phyloP scores from a whole-genome alignment of 2,888 invertebrate genomes.

The Ephialtes manifestator region DNA sequence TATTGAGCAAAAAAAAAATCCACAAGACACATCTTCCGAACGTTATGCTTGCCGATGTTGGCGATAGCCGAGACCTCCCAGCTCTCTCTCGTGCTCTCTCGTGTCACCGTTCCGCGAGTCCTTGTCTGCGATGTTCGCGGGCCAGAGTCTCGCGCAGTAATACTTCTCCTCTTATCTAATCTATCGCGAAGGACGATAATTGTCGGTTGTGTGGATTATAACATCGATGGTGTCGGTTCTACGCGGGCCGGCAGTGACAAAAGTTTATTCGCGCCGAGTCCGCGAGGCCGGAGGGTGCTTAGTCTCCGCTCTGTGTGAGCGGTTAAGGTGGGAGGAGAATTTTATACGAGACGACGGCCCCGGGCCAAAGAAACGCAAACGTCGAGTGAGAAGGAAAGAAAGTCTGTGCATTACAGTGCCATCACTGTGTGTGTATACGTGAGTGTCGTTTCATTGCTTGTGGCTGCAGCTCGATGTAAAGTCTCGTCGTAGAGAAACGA shows the following conservation, averaged over 20 bases:
- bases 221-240: constrained; percentile 3
- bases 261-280: constrained; percentile 33
- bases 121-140: constrained; percentile 65
- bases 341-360: constrained; percentile 49
- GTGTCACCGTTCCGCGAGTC: constrained; percentile 66
- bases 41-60: constrained; percentile 8
- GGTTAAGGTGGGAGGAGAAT: constrained; percentile 17
- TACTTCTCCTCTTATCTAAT: constrained; percentile 65
- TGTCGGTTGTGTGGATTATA: constrained; percentile 1
- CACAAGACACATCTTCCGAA: constrained; percentile 6
- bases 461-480: too few species aligned
- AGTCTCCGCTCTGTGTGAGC: constrained; percentile 36
- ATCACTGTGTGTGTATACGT: constrained; percentile 25
- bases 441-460: too few species aligned
- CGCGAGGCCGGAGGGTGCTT: constrained; percentile 27
- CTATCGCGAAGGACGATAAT: constrained; percentile 42
- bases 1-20: background rate
- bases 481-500: background rate
- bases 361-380: constrained; percentile 64
- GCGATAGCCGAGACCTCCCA: constrained; percentile 23
- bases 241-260: constrained; percentile 35
- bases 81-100: constrained; percentile 48
- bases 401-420: constrained; percentile 11
- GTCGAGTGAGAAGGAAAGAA: constrained; percentile 40
- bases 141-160: constrained; percentile 46